Percentiles rank a stretch among this genome's conserved stretches.
Evolutionary conservation across 1,140 invertebrate genomes (phyloP).

Genomic region (Mizuhopecten yessoensis): DNA sequence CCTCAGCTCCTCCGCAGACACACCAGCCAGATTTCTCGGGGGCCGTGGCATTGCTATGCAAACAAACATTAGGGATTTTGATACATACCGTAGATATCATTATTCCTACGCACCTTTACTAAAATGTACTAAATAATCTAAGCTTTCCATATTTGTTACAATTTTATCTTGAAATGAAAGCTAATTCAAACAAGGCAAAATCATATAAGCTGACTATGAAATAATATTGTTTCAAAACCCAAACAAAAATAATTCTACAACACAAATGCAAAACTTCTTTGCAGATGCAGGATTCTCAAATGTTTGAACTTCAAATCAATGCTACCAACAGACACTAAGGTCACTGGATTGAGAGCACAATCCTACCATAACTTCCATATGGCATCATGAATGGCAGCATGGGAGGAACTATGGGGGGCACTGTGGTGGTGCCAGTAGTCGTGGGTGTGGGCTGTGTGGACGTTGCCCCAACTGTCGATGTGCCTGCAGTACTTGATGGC

Average conservation of each 20-base stretch:
- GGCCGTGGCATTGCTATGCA: constrained; percentile 73
- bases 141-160: neutral
- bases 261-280: too few species aligned
- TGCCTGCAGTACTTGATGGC: constrained; percentile 59
- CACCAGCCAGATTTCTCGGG: constrained; percentile 85
- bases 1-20: constrained; percentile 92
- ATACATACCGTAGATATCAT: too few species aligned
- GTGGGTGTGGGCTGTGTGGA: constrained; percentile 56
- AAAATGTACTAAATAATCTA: too few species aligned
- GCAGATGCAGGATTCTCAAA: too few species aligned
- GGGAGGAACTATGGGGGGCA: constrained; percentile 74
- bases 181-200: too few species aligned
- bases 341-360: too few species aligned
- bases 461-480: constrained; percentile 66
- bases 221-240: too few species aligned
- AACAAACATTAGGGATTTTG: too few species aligned
- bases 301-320: neutral
- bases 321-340: neutral
- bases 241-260: too few species aligned
- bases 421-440: constrained; percentile 61
- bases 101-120: too few species aligned
- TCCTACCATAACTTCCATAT: constrained; percentile 64
- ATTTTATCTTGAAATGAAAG: neutral
- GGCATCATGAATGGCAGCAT: constrained; percentile 70
- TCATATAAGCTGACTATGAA: too few species aligned